Evolutionary conservation across 2,888 invertebrate species (phyloP), one percentile per base, ranked within the genome.

Genomic region (Beris morrisii): DNA sequence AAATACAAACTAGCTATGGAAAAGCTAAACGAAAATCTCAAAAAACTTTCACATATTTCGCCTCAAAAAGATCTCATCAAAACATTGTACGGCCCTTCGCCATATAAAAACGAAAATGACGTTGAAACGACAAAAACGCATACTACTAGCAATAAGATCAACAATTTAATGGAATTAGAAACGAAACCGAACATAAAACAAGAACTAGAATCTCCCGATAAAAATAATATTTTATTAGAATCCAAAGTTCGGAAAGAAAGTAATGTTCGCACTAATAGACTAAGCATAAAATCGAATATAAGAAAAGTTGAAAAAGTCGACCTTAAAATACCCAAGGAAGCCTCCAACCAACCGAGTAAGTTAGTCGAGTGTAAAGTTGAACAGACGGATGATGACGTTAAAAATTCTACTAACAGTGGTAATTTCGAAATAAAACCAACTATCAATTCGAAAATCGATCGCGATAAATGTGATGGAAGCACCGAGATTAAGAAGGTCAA

Each of bases 1-100:
- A 69, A 69, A 3, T 79, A 79, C 67, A 73, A 76, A 58, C 72
- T 71, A 3, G 76, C 78, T 0, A 61, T 76, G 45, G 72, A 74
- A 3, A 74, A 73, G 38, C 72, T 78, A 4, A 75, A 77, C 64
- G 74, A 73, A 28, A 76, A 74, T 58, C 74, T 78, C 12, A 73
- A 72, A 30, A 78, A 75, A 66, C 55, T 75, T 7, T 61, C 46
- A 12, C 64, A 53, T 32, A 67, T 28, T 30, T 53, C 57, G 5
- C 52, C 52, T 5, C 4, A 3, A 2, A 64, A 54, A 54, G 53
- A 22, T 30, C 5, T n/a, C 7, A 38, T 44, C 4, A 54, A 54
- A 11, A 30, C 15, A 11, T 9, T 44, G 30, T 28, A 15, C 12
- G 13, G 5, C 9, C 53, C 45, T 22, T 4, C 43, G 30, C 30